Evolutionary conservation across 2,797 vertebrate genomes (phyloP), one percentile per base, ranked within the genome.

Genomic region (Hyperoplus lanceolatus): DNA sequence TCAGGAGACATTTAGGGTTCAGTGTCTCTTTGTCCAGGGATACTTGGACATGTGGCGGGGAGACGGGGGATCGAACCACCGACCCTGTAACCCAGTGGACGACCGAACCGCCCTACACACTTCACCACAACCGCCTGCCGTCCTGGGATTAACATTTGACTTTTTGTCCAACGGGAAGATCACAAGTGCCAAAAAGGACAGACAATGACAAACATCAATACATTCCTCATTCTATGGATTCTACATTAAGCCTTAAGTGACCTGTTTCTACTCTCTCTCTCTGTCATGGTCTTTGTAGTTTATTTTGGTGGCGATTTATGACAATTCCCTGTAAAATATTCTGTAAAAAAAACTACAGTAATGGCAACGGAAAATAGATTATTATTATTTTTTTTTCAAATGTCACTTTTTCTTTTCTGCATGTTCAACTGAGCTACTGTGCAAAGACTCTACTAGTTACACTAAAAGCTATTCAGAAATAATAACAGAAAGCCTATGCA

Each of bases 181-280:
- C 65, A 43, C 61, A 80, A 70, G 90, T 94, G 93, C 93, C 93
- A 93, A 93, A 87, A 63, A 71, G 7, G 55, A 76, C 6, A 4
- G 62, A 4, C 43, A 43, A 15, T 46, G 29, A 21, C 61, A 43
- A 55, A 38, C 38, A 14, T 56, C 79, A 9, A 70, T 51, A 42
- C 72, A 66, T 86, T 90, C 83, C 73, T 83, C 75, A 55, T 50
- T 2, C 75, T 75, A 72, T 85, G 65, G 50, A 65, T 76, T 72
- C 70, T 53, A 29, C 73, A 8, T 59, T 8, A 46, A 60, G 67
- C 88, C 89, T 91, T 46, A 88, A 89, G 80, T 68, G 73, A 82
- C 81, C 71, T 85, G 71, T 61, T 69, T 50, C 64, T 60, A 41
- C 4, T n/a, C 70, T 29, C 29, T 29, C 29, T 29, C 57, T 68